phyloP scores from a whole-genome alignment of 2,113 vertebrate genomes.

The Eonycteris spelaea region DNA sequence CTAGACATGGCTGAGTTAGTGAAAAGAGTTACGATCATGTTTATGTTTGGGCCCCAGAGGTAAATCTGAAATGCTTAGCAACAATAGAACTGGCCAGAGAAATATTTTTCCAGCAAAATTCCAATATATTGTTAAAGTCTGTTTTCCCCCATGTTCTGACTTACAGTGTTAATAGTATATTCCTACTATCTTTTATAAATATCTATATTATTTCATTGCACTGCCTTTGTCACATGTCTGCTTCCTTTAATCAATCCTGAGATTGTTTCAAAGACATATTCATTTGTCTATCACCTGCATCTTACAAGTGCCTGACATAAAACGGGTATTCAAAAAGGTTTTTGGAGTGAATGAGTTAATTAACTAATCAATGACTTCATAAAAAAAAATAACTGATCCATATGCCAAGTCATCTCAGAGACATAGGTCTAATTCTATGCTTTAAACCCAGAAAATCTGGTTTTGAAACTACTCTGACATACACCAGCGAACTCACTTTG shows the following conservation, averaged over 20 bases:
- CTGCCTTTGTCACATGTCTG: not conserved
- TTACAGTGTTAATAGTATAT: accelerated
- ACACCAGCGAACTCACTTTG: not conserved
- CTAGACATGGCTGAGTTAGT: not conserved
- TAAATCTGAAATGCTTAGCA: not conserved
- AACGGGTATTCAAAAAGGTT: not conserved
- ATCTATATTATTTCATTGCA: accelerated
- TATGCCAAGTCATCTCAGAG: not conserved
- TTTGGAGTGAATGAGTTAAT: not conserved
- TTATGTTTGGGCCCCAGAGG: not conserved
- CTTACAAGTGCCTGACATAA: not conserved
- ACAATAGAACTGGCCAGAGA: not conserved
- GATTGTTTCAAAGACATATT: not conserved
- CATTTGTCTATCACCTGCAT: not conserved
- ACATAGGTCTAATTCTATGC: not conserved
- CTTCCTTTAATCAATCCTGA: not conserved
- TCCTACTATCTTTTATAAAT: not conserved
- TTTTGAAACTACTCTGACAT: not conserved
- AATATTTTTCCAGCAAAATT: not conserved
- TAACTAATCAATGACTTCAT: not conserved
- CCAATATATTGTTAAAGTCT: not conserved
- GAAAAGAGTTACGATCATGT: not conserved
- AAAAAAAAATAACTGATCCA: not conserved
- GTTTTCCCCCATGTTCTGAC: not conserved
- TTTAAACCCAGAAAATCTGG: not conserved